A percentile compares a stretch with the other conserved stretches of the same genome.
These are phyloP conservation scores for Gavialis gangeticus DNA, from an alignment of 2,113 vertebrate species.

Conservation along the genomic window DNA sequence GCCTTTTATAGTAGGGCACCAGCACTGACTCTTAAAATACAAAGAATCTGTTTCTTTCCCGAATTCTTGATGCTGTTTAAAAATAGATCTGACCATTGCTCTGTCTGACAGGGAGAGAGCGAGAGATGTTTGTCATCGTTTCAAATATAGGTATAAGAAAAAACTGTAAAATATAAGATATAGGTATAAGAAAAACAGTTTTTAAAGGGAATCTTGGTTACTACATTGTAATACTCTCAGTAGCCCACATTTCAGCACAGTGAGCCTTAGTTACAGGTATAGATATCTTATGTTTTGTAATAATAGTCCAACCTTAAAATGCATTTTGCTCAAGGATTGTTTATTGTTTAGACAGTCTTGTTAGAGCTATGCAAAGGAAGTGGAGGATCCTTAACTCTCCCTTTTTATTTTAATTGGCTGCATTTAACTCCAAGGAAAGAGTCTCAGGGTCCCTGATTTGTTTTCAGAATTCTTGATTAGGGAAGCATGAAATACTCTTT, in stretches of 20 bases:
- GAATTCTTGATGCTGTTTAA: conserved; percentile 5
- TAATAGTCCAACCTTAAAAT: neutral
- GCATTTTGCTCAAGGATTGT: neutral
- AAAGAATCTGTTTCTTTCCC: neutral
- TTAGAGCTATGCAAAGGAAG: neutral
- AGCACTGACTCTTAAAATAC: neutral
- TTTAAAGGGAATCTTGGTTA: too few species aligned
- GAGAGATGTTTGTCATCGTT: neutral
- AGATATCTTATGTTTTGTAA: neutral
- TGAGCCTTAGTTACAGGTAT: neutral
- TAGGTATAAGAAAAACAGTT: too few species aligned
- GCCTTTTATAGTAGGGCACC: neutral
- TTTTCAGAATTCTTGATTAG: neutral
- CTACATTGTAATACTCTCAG: neutral
- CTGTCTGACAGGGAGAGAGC: neutral
- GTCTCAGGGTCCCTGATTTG: neutral
- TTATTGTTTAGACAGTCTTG: neutral
- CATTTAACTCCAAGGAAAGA: neutral
- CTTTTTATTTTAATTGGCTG: neutral
- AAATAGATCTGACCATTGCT: conserved; percentile 12
- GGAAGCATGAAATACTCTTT: neutral
- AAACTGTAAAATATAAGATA: neutral
- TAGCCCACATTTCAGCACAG: neutral
- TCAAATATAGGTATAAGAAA: neutral
- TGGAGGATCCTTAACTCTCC: neutral